Evolutionary conservation across 2,113 vertebrate genomes (phyloP), one percentile per base, ranked within the genome.

Genomic region (Thunnus maccoyii): DNA sequence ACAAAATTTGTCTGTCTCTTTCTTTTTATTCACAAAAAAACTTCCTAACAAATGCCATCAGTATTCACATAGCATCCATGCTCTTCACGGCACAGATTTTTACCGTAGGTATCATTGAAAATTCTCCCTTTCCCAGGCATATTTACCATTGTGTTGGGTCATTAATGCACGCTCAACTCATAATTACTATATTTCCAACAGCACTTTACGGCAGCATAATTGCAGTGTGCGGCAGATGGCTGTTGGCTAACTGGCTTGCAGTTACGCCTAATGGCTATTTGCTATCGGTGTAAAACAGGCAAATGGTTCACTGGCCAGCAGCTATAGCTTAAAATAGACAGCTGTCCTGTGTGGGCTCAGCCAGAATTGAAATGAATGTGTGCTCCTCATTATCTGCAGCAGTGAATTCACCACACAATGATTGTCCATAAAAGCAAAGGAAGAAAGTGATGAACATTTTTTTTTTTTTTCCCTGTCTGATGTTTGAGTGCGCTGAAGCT

Each of bases 251-350:
- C 87, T 90, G 89, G 89, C 89, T 88, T 68, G 84, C 86, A 82
- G 86, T 86, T 80, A 85, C 12, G 86, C 89, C 88, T 91, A 88
- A 91, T 88, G 90, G 89, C 88, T 89, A 85, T 90, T 93, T 93
- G 89, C 89, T 92, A 90, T 90, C 82, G 79, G 86, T 92, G 90
- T 93, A 90, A 90, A 92, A 91, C 93, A 92, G 91, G 87, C 86
- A 91, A 91, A 92, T 91, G 86, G 86, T 91, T 84, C 22, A 47
- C 80, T 85, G 87, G 87, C 88, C 87, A 87, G 78, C 72, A 88
- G 90, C 88, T 86, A 84, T 76, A 83, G 89, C 89, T 86, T 82
- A 87, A 88, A 89, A 91, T 85, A 92, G 89, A 89, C 89, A 92
- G 91, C 83, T 94, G 90, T 89, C 87, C 87, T 86, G 84, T 72